Evolutionary conservation across 2,888 invertebrate species (phyloP).

Genomic region (Schizotus pectinicornis): DNA sequence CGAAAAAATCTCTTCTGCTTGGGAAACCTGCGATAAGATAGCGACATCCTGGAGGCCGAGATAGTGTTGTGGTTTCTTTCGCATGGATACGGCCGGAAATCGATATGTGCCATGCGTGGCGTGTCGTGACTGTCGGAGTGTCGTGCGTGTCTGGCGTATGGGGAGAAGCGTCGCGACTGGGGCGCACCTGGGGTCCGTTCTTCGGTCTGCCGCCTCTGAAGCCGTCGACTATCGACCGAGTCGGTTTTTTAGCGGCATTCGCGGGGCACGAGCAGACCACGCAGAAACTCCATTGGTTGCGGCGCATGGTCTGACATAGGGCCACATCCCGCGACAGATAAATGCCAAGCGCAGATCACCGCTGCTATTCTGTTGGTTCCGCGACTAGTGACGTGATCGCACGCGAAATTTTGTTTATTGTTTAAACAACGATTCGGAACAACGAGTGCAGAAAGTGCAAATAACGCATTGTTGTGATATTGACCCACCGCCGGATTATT

Average conservation of each 20-base stretch:
- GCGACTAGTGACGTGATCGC: slow-evolving; percentile 20
- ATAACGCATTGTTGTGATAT: not conserved
- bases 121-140: no score
- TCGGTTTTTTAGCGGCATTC: slow-evolving; percentile 41
- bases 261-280: slow-evolving; percentile 52
- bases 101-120: no score
- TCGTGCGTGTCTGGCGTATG: no score
- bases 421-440: slow-evolving; percentile 1
- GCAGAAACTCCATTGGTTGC: slow-evolving; percentile 66
- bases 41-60: no score
- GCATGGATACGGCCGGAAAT: no score
- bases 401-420: slow-evolving; percentile 17
- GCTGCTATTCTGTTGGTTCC: slow-evolving; percentile 34
- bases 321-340: slow-evolving; percentile 65
- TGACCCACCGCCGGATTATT: not conserved
- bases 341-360: slow-evolving; percentile 48
- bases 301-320: slow-evolving; percentile 79
- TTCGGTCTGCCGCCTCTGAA: not conserved
- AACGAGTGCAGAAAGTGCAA: no score
- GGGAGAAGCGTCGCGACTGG: no score
- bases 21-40: no score
- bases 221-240: slow-evolving; percentile 17
- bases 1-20: no score
- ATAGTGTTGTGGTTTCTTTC: no score
- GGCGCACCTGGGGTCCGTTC: no score